Evolutionary conservation across 2,113 vertebrate genomes (phyloP), one percentile per base, ranked within the genome.

Genomic region (Seriola rivoliana): DNA sequence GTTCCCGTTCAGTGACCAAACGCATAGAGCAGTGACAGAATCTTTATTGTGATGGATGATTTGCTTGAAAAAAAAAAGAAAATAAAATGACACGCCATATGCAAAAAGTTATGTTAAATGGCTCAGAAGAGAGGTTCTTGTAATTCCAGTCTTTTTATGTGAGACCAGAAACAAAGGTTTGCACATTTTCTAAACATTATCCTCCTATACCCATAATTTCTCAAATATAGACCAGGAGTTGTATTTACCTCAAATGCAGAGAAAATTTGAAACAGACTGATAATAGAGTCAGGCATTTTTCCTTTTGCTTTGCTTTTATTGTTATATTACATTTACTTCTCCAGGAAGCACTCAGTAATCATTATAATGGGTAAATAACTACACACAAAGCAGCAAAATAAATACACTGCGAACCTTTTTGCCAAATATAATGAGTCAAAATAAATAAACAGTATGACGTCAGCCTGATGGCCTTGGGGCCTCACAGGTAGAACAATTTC

Each of bases 1-100:
- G 54, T 77, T 82, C 57, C 50, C 11, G 21, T 44, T 83, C 57
- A 65, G 29, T 72, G 79, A 77, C 76, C 38, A 8, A 62, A 12
- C 54, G 52, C 42, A 48, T 6, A 32, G 1, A 10, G 32, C 36
- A 50, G 13, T 23, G 46, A 69, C 40, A 60, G 42, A 70, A 55
- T 55, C 10, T 66, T 83, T 57, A 71, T 52, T 77, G 65, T 34
- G 48, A 68, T 69, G 52, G 32, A 73, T 57, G 29, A 66, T 70
- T 40, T 0, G 5, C 29, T 38, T 23, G 57, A 19, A 38, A 50
- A 3, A 34, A 10, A 4, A n/a, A 54, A 46, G 4, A 4, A 46
- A 46, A 46, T 14, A 46, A 46, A 48, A 19, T 16, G 14, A 48
- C n/a, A 12, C 12, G n/a, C 3, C n/a, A 23, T 57, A 25, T 19